Conservation (phyloP, 2,797 vertebrate genomes). For the Esox masquinongy region DNA sequence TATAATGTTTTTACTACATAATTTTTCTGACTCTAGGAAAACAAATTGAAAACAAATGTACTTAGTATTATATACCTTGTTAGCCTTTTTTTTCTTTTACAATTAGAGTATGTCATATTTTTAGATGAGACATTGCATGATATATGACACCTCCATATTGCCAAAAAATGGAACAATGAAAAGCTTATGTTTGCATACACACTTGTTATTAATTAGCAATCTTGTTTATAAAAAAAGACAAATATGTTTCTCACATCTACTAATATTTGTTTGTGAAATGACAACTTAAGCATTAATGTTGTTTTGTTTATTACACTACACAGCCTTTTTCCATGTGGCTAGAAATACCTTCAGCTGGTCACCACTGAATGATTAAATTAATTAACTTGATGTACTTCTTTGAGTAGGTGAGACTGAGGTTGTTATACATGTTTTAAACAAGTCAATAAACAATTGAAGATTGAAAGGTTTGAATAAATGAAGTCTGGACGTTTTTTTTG, state of each 20-base stretch:
- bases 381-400: neutral
- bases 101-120: neutral
- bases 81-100: neutral
- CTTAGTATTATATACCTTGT: neutral
- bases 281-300: neutral
- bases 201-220: neutral
- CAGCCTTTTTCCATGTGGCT: neutral
- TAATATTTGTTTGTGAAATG: neutral
- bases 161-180: neutral
- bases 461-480: neutral
- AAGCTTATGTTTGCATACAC: neutral
- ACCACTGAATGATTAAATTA: neutral
- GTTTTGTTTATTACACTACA: neutral
- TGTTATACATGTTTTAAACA: conserved; percentile 23
- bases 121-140: neutral
- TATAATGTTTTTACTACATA: neutral
- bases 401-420: neutral
- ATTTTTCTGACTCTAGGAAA: neutral
- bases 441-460: conserved; percentile 49
- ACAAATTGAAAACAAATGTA: neutral
- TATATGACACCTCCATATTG: neutral
- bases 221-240: neutral
- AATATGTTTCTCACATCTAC: neutral
- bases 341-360: neutral
- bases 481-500: neutral